Base-by-base conservation (phyloP, 2,797 vertebrate genomes). In the Naso thynnoides region DNA sequence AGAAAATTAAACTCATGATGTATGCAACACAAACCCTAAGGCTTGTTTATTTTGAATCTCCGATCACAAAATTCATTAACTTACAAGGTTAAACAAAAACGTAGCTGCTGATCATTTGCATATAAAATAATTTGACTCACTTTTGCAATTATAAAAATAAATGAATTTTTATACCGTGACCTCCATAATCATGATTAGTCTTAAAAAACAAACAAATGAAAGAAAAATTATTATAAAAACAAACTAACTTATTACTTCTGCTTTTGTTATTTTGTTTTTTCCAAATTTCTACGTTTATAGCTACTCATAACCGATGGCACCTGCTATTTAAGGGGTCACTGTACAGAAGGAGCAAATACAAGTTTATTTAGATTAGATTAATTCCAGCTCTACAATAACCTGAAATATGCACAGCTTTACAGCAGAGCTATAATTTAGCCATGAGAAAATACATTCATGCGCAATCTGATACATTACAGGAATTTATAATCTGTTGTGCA, bases 401-500 rank as follows among this genome's bases (percentile, higher is more conserved):
- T 13, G 36, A 84, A 78, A 81, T 78, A 70, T 53, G 49, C 54
- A 72, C 53, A 60, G 64, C 59, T 87, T 88, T 84, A 81, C 72
- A 72, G 71, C 50, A 60, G 61, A 73, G 68, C 62, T 62, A 87
- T 92, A 89, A 89, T 74, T 92, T 79, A 88, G 61, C 70, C 60
- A 55, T 29, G 39, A 69, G 54, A 82, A 87, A 89, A 89, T 79
- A 77, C 47, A 87, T 84, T 86, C 49, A 90, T 70, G 69, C 66
- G 70, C 85, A 86, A 88, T 83, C 73, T 76, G 85, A 91, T 79
- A 58, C 73, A 80, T 78, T 81, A 83, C 39, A 75, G 58, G 70
- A 89, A 91, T 92, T 84, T 81, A 86, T 79, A 76, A 88, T 88
- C 68, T 85, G 75, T 23, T 60, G 73, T 62, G 70, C 76, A 86